Base-by-base conservation (phyloP, 1,140 invertebrate species). In the Phenacoccus solenopsis region DNA sequence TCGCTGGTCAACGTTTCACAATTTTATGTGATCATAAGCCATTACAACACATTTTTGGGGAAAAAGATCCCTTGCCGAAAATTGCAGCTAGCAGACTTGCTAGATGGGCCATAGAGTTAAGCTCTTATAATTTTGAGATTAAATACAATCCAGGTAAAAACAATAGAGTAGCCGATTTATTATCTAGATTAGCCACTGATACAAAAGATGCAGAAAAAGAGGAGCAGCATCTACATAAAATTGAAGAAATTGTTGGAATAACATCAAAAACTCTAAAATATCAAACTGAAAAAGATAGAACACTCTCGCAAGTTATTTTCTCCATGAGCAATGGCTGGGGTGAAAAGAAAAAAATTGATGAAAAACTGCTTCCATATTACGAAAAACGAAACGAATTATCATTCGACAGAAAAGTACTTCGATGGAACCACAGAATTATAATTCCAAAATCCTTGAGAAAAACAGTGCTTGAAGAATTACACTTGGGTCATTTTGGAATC, bases 1-100 rank as follows among this genome's bases (percentile, higher is more conserved):
- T 85, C 1, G 79, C 79, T 69, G 79, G 79, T 16, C 75, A 70
- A 28, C 75, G 80, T 59, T 85, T 85, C 72, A 79, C 72, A 21
- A 75, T 85, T 0, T 69, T 79, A 20, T 84, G 80, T 0, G 83
- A 86, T 72, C 80, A 85, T 73, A 75, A 76, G 72, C 79, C 81
- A 21, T 30, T 21, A 28, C 10, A 64, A 27, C 22, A 22, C 13
- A 24, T 64, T 24, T 64, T 64, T 64, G 59, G 59, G 13, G 21
- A 24, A 16, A 25, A 64, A 25, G 4, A 2, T 20, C 20, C 22
- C 12, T 4, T 64, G 4, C 59, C 59, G 21, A 64, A 64, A 25
- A 5, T 64, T 24, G 59, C 59, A 16, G 59, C 59, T 24, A 24
- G 20, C 12, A 4, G 25, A 24, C 59, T 80, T 12, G 77, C 78